Percentiles rank a stretch among this genome's conserved stretches.
These are phyloP conservation scores for Calliscelio sp. DNA, from an alignment of 2,888 invertebrate species.

Conservation along the genomic window DNA sequence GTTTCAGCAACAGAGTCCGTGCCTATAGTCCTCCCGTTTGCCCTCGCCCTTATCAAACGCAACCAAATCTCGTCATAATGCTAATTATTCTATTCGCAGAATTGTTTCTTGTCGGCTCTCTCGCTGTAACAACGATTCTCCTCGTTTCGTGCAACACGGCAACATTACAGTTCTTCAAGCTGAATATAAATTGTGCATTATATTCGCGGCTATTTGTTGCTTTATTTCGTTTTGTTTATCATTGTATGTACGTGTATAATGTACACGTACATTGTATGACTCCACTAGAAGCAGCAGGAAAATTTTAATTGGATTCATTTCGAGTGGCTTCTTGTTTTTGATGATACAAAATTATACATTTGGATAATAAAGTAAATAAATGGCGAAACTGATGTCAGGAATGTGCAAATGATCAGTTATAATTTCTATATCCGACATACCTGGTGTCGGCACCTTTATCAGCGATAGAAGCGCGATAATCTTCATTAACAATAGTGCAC, in stretches of 20 bases:
- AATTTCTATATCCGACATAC: slow-evolving; percentile 35
- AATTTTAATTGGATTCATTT: too few species aligned
- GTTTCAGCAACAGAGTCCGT: slow-evolving; percentile 75
- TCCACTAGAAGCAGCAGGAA: too few species aligned
- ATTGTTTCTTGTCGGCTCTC: slow-evolving; percentile 59
- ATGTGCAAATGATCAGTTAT: slow-evolving; percentile 39
- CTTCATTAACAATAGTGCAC: slow-evolving; percentile 70
- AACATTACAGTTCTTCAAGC: slow-evolving; percentile 12
- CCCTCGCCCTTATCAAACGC: slow-evolving; percentile 70
- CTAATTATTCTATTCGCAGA: slow-evolving; percentile 72
- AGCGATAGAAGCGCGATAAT: slow-evolving; percentile 66
- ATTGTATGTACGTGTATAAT: too few species aligned
- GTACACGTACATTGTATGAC: too few species aligned
- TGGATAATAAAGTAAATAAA: too few species aligned
- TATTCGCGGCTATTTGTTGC: slow-evolving; percentile 25
- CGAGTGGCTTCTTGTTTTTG: too few species aligned
- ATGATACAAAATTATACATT: too few species aligned
- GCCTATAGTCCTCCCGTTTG: slow-evolving; percentile 50
- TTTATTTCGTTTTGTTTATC: slow-evolving; percentile 9
- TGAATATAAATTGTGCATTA: slow-evolving; percentile 61
- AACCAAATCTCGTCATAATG: slow-evolving; percentile 68
- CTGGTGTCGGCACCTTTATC: slow-evolving; percentile 51
- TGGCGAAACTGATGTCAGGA: slow-evolving; percentile 6
- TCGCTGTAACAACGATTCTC: slow-evolving; percentile 38
- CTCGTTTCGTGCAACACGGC: slow-evolving; percentile 22